A percentile compares a stretch with the other conserved stretches of the same genome.
These are phyloP conservation scores for Benitochromis conjunctus DNA, from an alignment of 2,113 vertebrate genomes.

Conservation along the genomic window DNA sequence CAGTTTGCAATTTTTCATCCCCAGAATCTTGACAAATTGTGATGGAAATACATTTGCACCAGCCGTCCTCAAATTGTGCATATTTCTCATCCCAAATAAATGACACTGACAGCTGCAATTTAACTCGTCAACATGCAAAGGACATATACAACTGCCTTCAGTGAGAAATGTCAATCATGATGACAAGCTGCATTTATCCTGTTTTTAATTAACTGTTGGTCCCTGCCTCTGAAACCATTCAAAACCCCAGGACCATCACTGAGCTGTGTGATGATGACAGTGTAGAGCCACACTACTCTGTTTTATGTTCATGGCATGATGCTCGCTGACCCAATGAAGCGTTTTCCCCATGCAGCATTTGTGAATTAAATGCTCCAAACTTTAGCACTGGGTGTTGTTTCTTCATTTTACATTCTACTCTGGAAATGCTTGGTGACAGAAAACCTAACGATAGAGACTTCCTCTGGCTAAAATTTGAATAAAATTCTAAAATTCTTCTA, in stretches of 20 bases:
- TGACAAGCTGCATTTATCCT: neutral
- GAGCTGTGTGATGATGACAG: neutral
- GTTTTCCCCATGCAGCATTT: neutral
- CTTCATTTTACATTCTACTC: neutral
- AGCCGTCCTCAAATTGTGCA: neutral
- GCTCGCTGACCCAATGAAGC: neutral
- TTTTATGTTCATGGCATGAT: neutral
- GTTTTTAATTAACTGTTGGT: neutral
- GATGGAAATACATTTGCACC: neutral
- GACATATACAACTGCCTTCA: neutral
- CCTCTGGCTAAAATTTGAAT: neutral
- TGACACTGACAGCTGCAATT: neutral
- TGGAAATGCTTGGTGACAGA: neutral
- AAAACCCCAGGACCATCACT: neutral
- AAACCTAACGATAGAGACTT: neutral
- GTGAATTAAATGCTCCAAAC: neutral
- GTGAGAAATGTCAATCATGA: neutral
- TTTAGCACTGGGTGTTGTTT: neutral
- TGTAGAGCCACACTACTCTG: neutral
- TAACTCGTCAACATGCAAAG: neutral
- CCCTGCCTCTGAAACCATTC: neutral
- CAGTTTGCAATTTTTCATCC: neutral
- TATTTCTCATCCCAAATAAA: neutral
- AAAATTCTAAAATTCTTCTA: no score
- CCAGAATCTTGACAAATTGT: neutral